These are phyloP conservation scores for Hemicrepidius hirtus DNA, from an alignment of 2,888 invertebrate genomes.

Conservation along the genomic window DNA sequence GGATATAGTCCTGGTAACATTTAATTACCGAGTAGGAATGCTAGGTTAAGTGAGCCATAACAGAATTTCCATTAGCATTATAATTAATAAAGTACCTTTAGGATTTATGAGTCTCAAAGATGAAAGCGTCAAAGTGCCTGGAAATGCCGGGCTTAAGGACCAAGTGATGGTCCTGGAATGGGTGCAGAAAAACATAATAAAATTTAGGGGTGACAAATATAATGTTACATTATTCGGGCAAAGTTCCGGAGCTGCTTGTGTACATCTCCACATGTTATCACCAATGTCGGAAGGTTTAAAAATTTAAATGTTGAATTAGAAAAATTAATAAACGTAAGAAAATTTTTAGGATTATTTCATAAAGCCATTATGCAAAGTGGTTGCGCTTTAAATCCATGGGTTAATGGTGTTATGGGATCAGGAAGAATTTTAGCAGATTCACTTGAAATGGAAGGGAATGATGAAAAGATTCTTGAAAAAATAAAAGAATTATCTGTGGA, in stretches of 20 bases:
- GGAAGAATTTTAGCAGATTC: conserved; percentile 31
- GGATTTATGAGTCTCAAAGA: conserved; percentile 73
- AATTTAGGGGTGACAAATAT: conserved; percentile 73
- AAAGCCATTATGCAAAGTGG: conserved; percentile 67
- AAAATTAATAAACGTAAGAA: background rate
- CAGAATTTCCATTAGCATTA: conserved; percentile 13
- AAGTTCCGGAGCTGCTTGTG: conserved; percentile 73
- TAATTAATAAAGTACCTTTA: conserved; percentile 57
- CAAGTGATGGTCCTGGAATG: conserved; percentile 74
- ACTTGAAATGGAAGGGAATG: conserved; percentile 55
- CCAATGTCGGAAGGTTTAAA: conserved; percentile 70
- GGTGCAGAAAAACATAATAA: conserved; percentile 72
- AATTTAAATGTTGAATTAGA: background rate
- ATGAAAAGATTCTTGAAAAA: conserved; percentile 67
- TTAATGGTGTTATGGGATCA: conserved; percentile 43
- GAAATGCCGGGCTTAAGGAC: conserved; percentile 75
- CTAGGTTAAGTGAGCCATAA: conserved; percentile 62
- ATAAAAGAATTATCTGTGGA: conserved; percentile 59
- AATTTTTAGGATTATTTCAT: conserved; percentile 63
- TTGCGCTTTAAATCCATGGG: conserved; percentile 64
- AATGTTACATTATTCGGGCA: conserved; percentile 75
- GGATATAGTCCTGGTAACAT: conserved; percentile 67
- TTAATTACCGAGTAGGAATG: conserved; percentile 69
- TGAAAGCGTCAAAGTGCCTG: conserved; percentile 71
- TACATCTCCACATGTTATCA: conserved; percentile 73